Percentiles rank a stretch among this genome's conserved stretches.
These are phyloP conservation scores for Mylabris sibirica DNA, from an alignment of 2,888 invertebrate genomes.

Conservation along the genomic window DNA sequence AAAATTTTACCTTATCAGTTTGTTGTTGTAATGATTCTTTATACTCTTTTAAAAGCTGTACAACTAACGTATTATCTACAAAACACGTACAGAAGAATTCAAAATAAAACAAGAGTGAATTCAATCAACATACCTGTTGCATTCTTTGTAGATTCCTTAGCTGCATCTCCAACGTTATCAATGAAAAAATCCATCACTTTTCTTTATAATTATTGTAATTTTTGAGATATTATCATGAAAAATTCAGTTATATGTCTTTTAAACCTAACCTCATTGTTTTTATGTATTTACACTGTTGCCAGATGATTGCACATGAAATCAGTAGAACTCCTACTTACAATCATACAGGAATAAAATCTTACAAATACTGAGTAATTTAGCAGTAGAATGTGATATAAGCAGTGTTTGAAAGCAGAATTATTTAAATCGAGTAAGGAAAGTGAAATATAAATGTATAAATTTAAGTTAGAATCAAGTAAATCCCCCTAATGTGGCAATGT, in stretches of 20 bases:
- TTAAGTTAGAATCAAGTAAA: no score
- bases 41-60: slow-evolving; percentile 43
- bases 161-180: slow-evolving; percentile 63
- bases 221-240: no score
- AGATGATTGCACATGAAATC: neutral
- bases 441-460: no score
- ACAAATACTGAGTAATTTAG: no score
- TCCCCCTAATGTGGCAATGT: no score
- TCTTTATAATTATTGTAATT: neutral
- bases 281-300: neutral
- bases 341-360: no score
- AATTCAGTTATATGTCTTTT: neutral
- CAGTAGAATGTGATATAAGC: no score
- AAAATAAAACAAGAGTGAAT: neutral
- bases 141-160: neutral
- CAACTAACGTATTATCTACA: slow-evolving; percentile 19
- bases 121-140: neutral
- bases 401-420: no score
- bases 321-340: no score
- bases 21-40: slow-evolving; percentile 33
- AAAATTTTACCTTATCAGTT: neutral
- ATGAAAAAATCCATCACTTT: slow-evolving; percentile 66
- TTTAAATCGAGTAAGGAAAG: no score
- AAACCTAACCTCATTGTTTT: neutral
- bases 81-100: neutral